Base-by-base conservation (phyloP, 2,797 vertebrate species). In the Chrysocyon brachyurus region DNA sequence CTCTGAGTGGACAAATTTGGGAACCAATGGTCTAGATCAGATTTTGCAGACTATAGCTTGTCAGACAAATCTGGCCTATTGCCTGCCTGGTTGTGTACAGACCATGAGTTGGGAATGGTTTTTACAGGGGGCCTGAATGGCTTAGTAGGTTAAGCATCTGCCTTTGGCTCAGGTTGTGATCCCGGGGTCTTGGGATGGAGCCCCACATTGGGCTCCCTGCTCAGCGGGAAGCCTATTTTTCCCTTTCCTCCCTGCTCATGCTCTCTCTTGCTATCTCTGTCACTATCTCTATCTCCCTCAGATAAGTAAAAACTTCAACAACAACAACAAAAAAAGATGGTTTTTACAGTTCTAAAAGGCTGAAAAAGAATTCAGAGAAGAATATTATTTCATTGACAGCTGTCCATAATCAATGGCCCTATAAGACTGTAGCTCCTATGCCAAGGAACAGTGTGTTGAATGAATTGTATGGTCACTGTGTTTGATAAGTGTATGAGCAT, bases 401-500 rank as follows among this genome's bases (percentile, higher is more conserved):
- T 85, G 26, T 79, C 26, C 4, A 14, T 91, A 70, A 88, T 73
- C 33, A 46, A 5, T 84, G 19, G 17, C 36, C 15, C 24, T 95
- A 75, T 21, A 97, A 57, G n/a, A 56, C 33, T 78, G 22, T 46
- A 95, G 49, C 46, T 81, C 36, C 28, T 96, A 21, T 84, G 36
- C 21, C 85, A 91, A 61, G 49, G 21, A 24, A 31, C 10, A 22
- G 16, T 77, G 52, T 73, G 7, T 46, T 92, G 61, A 2, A n/a
- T 86, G 56, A n/a, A 83, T 92, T 86, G 33, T 90, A 8, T 56
- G 31, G n/a, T 75, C 8, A 17, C 59, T 92, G 1, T 24, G 56
- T 88, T 96, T 96, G 70, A 86, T 64, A 68, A 68, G 28, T 82
- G 61, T 66, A 36, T 40, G 4, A 96, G 24, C 73, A 40, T 15